Base-by-base conservation (phyloP, 2,797 vertebrate genomes). In the Micromesistius poutassou region DNA sequence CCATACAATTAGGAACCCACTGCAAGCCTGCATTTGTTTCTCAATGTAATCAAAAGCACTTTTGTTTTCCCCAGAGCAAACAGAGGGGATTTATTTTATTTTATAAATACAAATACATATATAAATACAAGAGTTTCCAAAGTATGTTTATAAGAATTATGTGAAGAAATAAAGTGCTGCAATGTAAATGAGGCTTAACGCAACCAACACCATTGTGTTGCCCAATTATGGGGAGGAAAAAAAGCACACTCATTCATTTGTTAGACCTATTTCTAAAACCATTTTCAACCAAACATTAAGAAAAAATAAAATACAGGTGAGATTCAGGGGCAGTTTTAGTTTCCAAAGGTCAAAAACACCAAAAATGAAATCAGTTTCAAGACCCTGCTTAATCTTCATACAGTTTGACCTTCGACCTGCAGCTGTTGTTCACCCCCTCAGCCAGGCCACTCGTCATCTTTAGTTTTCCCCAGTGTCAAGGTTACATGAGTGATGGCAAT, bases 381-480 rank as follows among this genome's bases (percentile, higher is more conserved):
- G 55, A 62, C 10, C 55, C 55, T 62, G 55, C 55, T n/a, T 62
- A 25, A 25, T 62, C 55, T 62, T 62, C 55, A 62, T 5, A 62
- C 55, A n/a, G 22, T n/a, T 62, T 62, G 55, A 62, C 55, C 55
- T 62, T 62, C n/a, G 55, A n/a, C 55, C 55, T 13, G 3, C 55
- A 30, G 68, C 68, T 30, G 68, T 31, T 31, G 28, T 30, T 71
- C 30, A 30, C 68, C 13, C 28, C 28, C 30, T 71, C 28, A 31
- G 68, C 68, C 10, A 71, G 68, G 5, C 25, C 28, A 1, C 25
- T 30, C 13, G 68, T 71, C 68, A 30, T 40, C 78, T 8, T 16
- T 31, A 88, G 76, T 91, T 92, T 91, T 90, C 80, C 81, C 81
- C 86, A 88, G 36, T 79, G 87, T 88, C 87, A 86, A 38, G 78